Conservation (phyloP, 2,888 invertebrate species). For the Meta bourneti region DNA sequence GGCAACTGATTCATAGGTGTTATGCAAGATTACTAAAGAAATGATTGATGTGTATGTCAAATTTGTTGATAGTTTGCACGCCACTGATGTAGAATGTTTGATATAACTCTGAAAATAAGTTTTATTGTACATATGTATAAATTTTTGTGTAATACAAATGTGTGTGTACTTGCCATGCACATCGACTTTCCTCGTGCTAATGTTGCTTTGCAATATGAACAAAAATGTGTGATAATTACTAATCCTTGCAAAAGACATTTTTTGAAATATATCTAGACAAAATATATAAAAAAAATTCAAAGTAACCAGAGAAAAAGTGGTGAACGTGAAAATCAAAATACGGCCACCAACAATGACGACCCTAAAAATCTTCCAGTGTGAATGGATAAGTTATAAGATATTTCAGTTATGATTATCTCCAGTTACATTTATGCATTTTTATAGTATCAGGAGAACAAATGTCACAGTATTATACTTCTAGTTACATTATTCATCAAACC, state of each 20-base stretch:
- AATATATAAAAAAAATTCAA: slow-evolving; percentile 39
- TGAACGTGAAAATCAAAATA: background rate
- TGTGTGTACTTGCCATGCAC: slow-evolving; percentile 25
- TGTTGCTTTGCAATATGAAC: slow-evolving; percentile 55
- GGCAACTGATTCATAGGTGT: slow-evolving; percentile 2
- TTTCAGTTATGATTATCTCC: no score
- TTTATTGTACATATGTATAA: slow-evolving; percentile 55
- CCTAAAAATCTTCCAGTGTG: background rate
- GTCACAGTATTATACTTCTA: background rate
- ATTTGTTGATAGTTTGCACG: slow-evolving; percentile 7
- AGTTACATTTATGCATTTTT: no score
- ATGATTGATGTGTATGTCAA: background rate
- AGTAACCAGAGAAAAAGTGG: slow-evolving; percentile 12
- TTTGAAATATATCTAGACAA: slow-evolving; percentile 1
- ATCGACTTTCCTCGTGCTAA: slow-evolving; percentile 38
- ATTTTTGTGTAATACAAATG: slow-evolving; percentile 52
- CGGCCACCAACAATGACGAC: background rate
- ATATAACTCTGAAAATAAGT: slow-evolving; percentile 12
- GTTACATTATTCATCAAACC: background rate
- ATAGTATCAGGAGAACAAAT: background rate
- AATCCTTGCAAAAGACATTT: slow-evolving; percentile 27
- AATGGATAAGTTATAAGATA: no score
- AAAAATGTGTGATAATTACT: slow-evolving; percentile 54
- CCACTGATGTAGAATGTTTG: slow-evolving; percentile 41
- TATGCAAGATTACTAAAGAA: background rate